Evolutionary conservation across 2,888 invertebrate genomes (phyloP).

Genomic region (Mycalesis mineus): DNA sequence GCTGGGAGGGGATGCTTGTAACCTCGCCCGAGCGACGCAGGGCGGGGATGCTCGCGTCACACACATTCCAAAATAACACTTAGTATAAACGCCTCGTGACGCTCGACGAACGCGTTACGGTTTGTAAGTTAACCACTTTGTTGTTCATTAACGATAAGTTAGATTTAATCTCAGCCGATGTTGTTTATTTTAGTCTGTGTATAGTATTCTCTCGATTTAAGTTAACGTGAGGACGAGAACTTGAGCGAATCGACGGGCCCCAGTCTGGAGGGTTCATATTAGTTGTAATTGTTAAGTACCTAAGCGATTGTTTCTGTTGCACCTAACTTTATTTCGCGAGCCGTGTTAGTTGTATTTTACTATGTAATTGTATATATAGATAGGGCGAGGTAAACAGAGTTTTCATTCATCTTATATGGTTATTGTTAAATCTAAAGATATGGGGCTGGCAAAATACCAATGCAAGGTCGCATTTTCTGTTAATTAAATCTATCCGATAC

Average conservation of each 20-base stretch:
- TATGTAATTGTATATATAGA: slow-evolving; percentile 68
- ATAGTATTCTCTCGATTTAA: slow-evolving; percentile 70
- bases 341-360: slow-evolving; percentile 68
- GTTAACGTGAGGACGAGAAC: slow-evolving; percentile 69
- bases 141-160: slow-evolving; percentile 77
- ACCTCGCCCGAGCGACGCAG: too few species aligned
- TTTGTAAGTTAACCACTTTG: slow-evolving; percentile 75
- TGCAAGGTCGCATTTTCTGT: slow-evolving; percentile 61
- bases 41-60: slow-evolving; percentile 54
- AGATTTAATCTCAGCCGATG: slow-evolving; percentile 75
- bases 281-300: slow-evolving; percentile 67
- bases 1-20: too few species aligned
- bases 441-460: slow-evolving; percentile 42
- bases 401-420: slow-evolving; percentile 59
- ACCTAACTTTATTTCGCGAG: slow-evolving; percentile 69
- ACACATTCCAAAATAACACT: slow-evolving; percentile 74
- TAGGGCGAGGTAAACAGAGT: slow-evolving; percentile 66
- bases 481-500: slow-evolving; percentile 50
- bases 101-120: slow-evolving; percentile 58
- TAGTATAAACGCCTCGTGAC: slow-evolving; percentile 58
- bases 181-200: slow-evolving; percentile 73
- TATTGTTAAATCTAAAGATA: slow-evolving; percentile 63
- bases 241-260: slow-evolving; percentile 73
- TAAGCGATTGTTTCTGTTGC: slow-evolving; percentile 67
- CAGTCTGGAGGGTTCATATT: slow-evolving; percentile 65